Conservation (phyloP, 2,113 vertebrate genomes). For the Psilopsiagon aymara region DNA sequence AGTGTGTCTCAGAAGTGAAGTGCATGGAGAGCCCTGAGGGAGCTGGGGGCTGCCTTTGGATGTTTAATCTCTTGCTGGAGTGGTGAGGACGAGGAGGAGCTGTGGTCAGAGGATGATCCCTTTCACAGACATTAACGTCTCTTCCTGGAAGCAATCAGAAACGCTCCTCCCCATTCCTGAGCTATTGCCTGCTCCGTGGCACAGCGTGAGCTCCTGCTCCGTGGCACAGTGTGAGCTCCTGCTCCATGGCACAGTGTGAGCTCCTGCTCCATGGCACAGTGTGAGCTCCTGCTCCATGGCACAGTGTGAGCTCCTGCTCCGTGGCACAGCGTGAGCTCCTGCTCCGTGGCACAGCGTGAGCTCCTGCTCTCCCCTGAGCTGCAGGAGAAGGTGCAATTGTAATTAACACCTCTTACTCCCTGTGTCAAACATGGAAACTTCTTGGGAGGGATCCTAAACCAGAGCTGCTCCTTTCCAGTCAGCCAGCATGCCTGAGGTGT, state of each 20-base stretch:
- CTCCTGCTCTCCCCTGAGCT: background rate
- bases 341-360: background rate
- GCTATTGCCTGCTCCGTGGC: background rate
- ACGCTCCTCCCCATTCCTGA: background rate
- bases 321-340: background rate
- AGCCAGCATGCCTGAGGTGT: background rate
- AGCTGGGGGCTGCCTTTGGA: background rate
- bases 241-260: too few relatives aligned
- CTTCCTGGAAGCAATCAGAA: background rate
- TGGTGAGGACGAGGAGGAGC: background rate
- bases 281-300: background rate
- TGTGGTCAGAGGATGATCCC: background rate
- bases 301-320: background rate
- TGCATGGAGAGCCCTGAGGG: background rate
- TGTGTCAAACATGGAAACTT: background rate
- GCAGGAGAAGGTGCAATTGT: background rate
- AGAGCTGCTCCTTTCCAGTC: slow-evolving; percentile 39
- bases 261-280: background rate
- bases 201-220: background rate
- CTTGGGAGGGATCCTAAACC: slow-evolving; percentile 22
- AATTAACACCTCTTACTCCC: background rate
- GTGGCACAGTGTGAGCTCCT: background rate
- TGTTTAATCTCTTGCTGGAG: background rate
- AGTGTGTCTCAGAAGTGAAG: fast-evolving
- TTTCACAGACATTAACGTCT: background rate